Conservation (phyloP, 1,140 invertebrate species). For the Atta colombica region DNA sequence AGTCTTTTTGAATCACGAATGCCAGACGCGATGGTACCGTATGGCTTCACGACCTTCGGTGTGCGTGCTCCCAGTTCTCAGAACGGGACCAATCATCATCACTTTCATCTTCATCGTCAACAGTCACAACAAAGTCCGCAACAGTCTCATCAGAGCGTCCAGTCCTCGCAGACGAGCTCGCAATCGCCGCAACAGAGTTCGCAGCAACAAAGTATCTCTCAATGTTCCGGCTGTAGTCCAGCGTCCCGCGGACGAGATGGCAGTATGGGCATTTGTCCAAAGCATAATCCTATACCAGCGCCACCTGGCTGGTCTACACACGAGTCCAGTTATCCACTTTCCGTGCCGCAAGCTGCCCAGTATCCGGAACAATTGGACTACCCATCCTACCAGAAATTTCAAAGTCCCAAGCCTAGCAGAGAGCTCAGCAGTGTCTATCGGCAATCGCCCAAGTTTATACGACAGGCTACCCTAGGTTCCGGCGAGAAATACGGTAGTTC, state of each 20-base stretch:
- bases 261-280: conserved; percentile 75
- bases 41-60: conserved; percentile 82
- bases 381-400: conserved; percentile 79
- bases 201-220: conserved; percentile 66
- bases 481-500: conserved; percentile 85
- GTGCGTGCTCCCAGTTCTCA: conserved; percentile 74
- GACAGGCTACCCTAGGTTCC: conserved; percentile 88
- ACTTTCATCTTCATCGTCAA: conserved; percentile 69
- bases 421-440: conserved; percentile 62
- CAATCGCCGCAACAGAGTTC: conserved; percentile 53
- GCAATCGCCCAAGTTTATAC: conserved; percentile 63
- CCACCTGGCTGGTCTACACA: conserved; percentile 83
- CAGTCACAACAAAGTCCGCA: conserved; percentile 71
- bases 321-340: conserved; percentile 73
- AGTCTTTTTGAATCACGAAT: conserved; percentile 89
- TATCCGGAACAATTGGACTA: conserved; percentile 75
- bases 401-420: conserved; percentile 78
- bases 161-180: conserved; percentile 61
- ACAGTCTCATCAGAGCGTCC: conserved; percentile 67
- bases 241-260: conserved; percentile 71
- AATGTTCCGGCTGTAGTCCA: conserved; percentile 79
- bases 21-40: conserved; percentile 64
- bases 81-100: conserved; percentile 77
- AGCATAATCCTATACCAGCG: conserved; percentile 82
- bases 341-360: conserved; percentile 52